These are phyloP conservation scores for Elgaria multicarinata DNA, from an alignment of 2,113 vertebrate species.

Conservation along the genomic window DNA sequence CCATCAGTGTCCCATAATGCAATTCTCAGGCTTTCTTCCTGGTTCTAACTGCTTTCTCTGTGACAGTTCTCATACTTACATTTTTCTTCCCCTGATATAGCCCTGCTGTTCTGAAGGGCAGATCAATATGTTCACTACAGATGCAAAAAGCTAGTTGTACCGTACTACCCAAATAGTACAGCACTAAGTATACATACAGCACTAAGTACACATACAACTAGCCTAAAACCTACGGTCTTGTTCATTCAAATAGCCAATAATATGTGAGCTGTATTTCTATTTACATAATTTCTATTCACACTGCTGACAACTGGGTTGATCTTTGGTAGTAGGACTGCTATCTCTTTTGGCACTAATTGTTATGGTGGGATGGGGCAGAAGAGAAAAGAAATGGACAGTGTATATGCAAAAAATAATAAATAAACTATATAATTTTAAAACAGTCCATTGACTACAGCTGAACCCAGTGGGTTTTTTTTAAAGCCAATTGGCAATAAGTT, in stretches of 20 bases:
- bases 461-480: neutral
- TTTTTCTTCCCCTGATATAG: neutral
- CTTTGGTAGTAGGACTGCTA: neutral
- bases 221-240: neutral
- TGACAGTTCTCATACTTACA: neutral
- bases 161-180: neutral
- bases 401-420: neutral
- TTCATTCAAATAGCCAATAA: neutral
- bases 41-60: too few species aligned
- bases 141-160: neutral
- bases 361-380: too few species aligned
- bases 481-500: neutral
- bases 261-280: neutral
- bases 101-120: neutral
- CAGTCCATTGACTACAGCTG: neutral
- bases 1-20: too few species aligned
- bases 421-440: neutral
- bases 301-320: too few species aligned
- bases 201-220: neutral
- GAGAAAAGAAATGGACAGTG: neutral
- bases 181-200: neutral
- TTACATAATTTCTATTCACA: neutral
- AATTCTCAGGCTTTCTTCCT: too few species aligned
- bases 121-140: neutral
- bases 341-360: neutral